phyloP scores from a whole-genome alignment of 30 jellyfish, hydroid and myxozoan genomes.

The Phacellophora camtschatica region DNA sequence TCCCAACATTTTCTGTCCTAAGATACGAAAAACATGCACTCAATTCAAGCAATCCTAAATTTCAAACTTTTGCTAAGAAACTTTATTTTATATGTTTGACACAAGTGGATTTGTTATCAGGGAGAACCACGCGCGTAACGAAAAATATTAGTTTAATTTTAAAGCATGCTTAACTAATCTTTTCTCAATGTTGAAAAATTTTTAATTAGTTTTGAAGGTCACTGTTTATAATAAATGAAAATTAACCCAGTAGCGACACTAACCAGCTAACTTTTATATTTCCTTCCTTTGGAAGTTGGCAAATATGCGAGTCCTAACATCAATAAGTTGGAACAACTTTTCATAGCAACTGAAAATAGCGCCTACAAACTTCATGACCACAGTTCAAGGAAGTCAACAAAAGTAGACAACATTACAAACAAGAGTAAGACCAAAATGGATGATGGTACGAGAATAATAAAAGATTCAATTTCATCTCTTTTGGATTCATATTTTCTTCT shows the following conservation, averaged over 20 bases:
- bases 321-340: constrained; percentile 35
- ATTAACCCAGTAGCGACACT: background rate
- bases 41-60: too few relatives aligned
- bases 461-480: constrained; percentile 70
- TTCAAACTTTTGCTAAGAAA: too few relatives aligned
- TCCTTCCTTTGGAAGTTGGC: constrained; percentile 45
- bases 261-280: constrained; percentile 34
- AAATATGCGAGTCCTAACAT: constrained; percentile 13
- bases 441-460: constrained; percentile 65
- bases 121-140: too few relatives aligned
- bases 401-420: background rate
- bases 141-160: too few relatives aligned
- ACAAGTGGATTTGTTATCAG: too few relatives aligned
- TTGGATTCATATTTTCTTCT: constrained; percentile 59
- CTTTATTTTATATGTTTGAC: too few relatives aligned
- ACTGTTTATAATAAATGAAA: too few relatives aligned
- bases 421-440: background rate
- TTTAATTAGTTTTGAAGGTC: too few relatives aligned
- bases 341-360: constrained; percentile 14
- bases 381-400: background rate
- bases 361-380: constrained; percentile 12
- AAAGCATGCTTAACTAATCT: too few relatives aligned
- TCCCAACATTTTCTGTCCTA: too few relatives aligned
- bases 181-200: too few relatives aligned
- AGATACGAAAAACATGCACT: too few relatives aligned